phyloP scores from a whole-genome alignment of 2,888 invertebrate genomes.

The Protula sp. region DNA sequence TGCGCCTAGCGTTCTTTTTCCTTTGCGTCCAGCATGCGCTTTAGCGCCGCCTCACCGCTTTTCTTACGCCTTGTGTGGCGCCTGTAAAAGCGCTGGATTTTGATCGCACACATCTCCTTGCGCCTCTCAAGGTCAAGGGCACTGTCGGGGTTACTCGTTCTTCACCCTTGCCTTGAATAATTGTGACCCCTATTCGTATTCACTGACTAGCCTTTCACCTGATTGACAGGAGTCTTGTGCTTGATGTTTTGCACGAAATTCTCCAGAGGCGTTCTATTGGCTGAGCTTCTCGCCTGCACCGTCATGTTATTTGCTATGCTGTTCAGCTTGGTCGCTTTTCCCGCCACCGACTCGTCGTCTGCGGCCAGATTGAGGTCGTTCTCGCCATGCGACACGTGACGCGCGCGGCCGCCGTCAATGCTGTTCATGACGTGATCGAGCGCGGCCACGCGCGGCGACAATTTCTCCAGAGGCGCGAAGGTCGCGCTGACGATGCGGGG shows the following conservation, averaged over 20 bases:
- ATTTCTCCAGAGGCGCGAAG: neutral
- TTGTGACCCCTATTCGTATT: neutral
- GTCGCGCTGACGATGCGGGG: neutral
- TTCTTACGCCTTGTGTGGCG: conserved; percentile 28
- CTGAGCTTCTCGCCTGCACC: conserved; percentile 34
- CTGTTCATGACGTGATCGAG: neutral
- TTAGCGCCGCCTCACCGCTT: conserved; percentile 43
- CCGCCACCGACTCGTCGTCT: neutral
- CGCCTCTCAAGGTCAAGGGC: conserved; percentile 41
- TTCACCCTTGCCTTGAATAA: neutral
- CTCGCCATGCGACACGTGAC: neutral
- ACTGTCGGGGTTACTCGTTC: conserved; percentile 20
- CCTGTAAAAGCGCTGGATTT: conserved; percentile 47
- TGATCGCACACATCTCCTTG: conserved; percentile 36
- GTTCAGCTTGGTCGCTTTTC: conserved; percentile 14
- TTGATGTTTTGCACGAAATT: conserved; percentile 51
- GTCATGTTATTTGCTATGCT: conserved; percentile 49
- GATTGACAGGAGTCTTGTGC: conserved; percentile 49
- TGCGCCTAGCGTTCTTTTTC: conserved; percentile 25
- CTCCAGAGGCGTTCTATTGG: conserved; percentile 36
- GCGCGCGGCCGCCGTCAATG: neutral
- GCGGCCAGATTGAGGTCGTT: neutral
- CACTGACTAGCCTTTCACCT: conserved; percentile 23
- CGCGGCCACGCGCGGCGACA: neutral
- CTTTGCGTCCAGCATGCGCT: conserved; percentile 40